Base-by-base conservation (phyloP, 2,113 vertebrate species). In the Pandion haliaetus region DNA sequence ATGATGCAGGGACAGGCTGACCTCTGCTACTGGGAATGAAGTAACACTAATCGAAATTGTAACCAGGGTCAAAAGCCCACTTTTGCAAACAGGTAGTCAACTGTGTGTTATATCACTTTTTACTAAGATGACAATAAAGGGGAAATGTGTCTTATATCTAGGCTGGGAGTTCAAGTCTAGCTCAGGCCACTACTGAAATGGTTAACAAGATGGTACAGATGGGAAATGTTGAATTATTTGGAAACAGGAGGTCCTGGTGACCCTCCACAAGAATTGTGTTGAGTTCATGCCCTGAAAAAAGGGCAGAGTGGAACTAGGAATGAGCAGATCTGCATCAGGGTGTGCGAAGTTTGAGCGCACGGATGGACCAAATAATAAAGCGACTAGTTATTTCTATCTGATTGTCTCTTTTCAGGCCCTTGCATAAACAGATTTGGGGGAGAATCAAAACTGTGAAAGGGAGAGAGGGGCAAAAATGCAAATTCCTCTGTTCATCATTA, bases 401-500 rank as follows among this genome's bases (percentile, higher is more conserved):
- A 45, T 57, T 28, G 28, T 12, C 25, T 34, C 16, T 66, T 84
- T 84, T 67, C 29, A 72, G 24, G 1, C 14, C 31, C 6, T 23
- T 23, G 13, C 5, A 29, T 38, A 67, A 89, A 82, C 11, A 78
- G 15, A 23, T 6, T 76, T 70, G 45, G 34, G 11, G 17, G 34
- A 59, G 2, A 62, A 44, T 31, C 29, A 26, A 76, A 82, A 55
- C 29, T 23, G 40, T 12, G n/a, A 70, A 74, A 62, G 47, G 49
- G 18, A 0, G 0, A 70, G 50, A 29, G 17, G 6, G 2, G 1
- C 0, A 8, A 72, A 70, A 63, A 24, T 13, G 12, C 1, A 34
- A 34, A 36, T 82, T 67, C 8, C 2, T 70, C 36, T 84, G 7
- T 26, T 90, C 8, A 16, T 59, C 26, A 36, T 74, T 84, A 40